A percentile compares a stretch with the other conserved stretches of the same genome.
Conservation (phyloP, 30 jellyfish, hydroid and myxozoan species). For the Turritopsis rubra region DNA sequence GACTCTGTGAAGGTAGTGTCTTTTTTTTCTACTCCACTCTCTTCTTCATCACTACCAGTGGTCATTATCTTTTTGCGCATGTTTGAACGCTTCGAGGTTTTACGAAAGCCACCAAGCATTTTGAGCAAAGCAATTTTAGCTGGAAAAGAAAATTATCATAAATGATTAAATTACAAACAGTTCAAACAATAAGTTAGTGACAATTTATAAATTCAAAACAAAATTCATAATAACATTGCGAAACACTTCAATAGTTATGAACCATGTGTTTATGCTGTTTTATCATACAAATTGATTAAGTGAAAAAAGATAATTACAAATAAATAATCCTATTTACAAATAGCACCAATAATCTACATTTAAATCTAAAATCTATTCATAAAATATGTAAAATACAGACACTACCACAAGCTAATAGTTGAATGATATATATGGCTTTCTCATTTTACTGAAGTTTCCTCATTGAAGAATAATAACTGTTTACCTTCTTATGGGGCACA, state of each 20-base stretch:
- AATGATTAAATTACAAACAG: neutral
- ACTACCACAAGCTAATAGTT: too few species aligned
- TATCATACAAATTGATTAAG: too few species aligned
- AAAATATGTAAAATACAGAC: neutral
- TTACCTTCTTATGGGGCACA: too few species aligned
- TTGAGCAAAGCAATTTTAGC: neutral
- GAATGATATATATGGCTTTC: too few species aligned
- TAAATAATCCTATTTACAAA: neutral
- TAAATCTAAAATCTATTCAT: neutral
- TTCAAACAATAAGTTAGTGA: too few species aligned
- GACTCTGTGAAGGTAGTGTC: neutral
- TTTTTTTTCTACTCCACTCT: slow-evolving; percentile 21
- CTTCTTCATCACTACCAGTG: slow-evolving; percentile 69
- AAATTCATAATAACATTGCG: too few species aligned
- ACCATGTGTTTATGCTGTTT: too few species aligned
- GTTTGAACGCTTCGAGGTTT: slow-evolving; percentile 57
- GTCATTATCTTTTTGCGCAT: slow-evolving; percentile 62
- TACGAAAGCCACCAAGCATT: slow-evolving; percentile 63
- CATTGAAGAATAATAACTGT: too few species aligned
- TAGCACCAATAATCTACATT: neutral
- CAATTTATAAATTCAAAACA: too few species aligned
- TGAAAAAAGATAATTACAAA: neutral
- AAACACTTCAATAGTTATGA: too few species aligned
- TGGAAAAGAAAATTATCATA: neutral
- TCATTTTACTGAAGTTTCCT: too few species aligned